A percentile compares a stretch with the other conserved stretches of the same genome.
Conservation (phyloP, 2,113 vertebrate genomes). For the Tricholaema leucomelas region DNA sequence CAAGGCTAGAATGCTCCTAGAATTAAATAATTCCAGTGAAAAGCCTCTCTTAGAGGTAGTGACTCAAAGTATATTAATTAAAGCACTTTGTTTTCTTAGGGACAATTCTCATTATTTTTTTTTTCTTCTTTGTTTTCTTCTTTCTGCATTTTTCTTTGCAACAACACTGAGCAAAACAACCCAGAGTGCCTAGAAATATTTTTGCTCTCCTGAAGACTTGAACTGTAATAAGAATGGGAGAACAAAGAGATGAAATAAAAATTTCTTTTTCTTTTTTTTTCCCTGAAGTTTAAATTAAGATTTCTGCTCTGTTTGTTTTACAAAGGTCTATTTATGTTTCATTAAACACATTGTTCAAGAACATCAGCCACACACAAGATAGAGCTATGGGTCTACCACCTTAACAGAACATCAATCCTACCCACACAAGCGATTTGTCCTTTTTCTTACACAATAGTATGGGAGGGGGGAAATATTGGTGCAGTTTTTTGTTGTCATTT, state of each 20-base stretch:
- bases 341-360: not conserved
- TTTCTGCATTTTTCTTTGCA: not conserved
- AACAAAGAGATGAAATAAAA: not conserved
- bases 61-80: not conserved
- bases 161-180: not conserved
- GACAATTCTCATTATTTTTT: not conserved
- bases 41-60: not conserved
- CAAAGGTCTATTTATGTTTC: not conserved
- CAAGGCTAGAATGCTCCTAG: no score
- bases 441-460: not conserved
- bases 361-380: fast-evolving
- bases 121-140: not conserved
- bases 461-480: not conserved
- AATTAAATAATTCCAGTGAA: not conserved
- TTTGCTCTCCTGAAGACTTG: not conserved
- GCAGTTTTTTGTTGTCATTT: not conserved
- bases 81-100: not conserved
- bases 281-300: not conserved
- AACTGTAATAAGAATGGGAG: not conserved
- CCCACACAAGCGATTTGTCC: not conserved
- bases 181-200: not conserved
- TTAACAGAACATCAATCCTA: not conserved
- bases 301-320: not conserved
- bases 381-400: not conserved
- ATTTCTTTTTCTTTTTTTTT: not conserved